These are phyloP conservation scores for Antigone vipio DNA, from an alignment of 2,113 vertebrate species.

Conservation along the genomic window DNA sequence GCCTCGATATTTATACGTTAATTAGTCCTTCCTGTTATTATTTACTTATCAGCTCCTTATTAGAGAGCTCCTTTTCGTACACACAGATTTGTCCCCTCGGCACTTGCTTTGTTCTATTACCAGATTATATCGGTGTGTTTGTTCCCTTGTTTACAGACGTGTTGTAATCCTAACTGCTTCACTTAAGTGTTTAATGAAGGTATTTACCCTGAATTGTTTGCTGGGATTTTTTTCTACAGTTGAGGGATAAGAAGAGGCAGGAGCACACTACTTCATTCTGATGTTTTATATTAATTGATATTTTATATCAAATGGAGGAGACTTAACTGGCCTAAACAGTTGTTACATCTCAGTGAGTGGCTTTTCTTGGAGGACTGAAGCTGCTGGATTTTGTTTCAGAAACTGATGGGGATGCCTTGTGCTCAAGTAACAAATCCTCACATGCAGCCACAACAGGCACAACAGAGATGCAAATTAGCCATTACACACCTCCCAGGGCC, in stretches of 20 bases:
- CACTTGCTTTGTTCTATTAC: background rate
- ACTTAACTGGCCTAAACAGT: background rate
- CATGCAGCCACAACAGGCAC: background rate
- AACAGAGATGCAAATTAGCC: background rate
- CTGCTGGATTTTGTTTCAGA: background rate
- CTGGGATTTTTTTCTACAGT: constrained; percentile 21
- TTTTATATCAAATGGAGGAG: background rate
- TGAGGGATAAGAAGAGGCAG: background rate
- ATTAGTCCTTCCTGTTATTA: background rate
- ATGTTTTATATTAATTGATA: background rate
- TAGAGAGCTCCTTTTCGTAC: background rate
- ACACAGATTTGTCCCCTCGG: background rate
- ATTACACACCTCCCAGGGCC: accelerated
- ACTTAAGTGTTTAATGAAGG: constrained; percentile 37
- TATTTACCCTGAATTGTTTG: constrained; percentile 44
- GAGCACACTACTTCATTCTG: background rate
- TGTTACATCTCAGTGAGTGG: background rate
- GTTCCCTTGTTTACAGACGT: constrained; percentile 2
- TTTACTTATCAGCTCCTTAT: background rate
- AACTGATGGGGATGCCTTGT: background rate
- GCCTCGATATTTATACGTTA: background rate
- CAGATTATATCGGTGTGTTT: background rate
- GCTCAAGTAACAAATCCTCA: background rate
- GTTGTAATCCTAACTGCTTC: constrained; percentile 27
- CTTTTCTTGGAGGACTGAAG: background rate